Percentiles rank a stretch among this genome's conserved stretches.
These are phyloP conservation scores for Cosmia pyralina DNA, from an alignment of 2,888 invertebrate genomes.

Conservation along the genomic window DNA sequence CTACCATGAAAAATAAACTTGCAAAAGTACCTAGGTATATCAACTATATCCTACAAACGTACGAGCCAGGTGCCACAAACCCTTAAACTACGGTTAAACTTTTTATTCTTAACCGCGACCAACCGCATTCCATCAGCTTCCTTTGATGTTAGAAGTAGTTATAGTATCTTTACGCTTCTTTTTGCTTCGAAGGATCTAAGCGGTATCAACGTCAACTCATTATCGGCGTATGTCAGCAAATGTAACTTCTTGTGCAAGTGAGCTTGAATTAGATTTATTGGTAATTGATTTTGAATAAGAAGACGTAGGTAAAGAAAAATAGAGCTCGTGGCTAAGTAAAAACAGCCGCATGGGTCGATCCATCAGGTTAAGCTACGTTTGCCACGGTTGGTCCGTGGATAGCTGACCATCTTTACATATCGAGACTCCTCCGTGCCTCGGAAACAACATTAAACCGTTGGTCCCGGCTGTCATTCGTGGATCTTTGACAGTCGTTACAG, in stretches of 20 bases:
- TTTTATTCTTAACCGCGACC: slow-evolving; percentile 38
- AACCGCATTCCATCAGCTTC: slow-evolving; percentile 47
- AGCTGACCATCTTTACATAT: too few species aligned
- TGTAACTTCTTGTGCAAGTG: slow-evolving; percentile 10
- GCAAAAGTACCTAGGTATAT: not conserved
- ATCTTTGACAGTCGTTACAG: too few species aligned
- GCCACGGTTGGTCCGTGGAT: too few species aligned
- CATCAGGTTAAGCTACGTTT: too few species aligned
- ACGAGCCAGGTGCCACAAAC: slow-evolving; percentile 49
- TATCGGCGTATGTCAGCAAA: slow-evolving; percentile 24
- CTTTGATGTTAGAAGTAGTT: slow-evolving; percentile 41
- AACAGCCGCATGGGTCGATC: too few species aligned
- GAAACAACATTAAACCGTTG: too few species aligned
- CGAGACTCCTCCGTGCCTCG: too few species aligned
- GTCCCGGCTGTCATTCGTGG: too few species aligned
- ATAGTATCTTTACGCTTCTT: slow-evolving; percentile 24
- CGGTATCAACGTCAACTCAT: slow-evolving; percentile 39
- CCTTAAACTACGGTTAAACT: slow-evolving; percentile 39
- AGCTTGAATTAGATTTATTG: slow-evolving; percentile 10
- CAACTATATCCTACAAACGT: slow-evolving; percentile 1
- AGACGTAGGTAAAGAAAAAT: not conserved
- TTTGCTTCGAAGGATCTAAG: slow-evolving; percentile 44
- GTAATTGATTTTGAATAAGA: slow-evolving; percentile 10
- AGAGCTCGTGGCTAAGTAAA: too few species aligned
- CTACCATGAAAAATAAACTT: not conserved